A percentile compares a stretch with the other conserved stretches of the same genome.
phyloP scores from a whole-genome alignment of 1,140 invertebrate species.

The Maniola jurtina region DNA sequence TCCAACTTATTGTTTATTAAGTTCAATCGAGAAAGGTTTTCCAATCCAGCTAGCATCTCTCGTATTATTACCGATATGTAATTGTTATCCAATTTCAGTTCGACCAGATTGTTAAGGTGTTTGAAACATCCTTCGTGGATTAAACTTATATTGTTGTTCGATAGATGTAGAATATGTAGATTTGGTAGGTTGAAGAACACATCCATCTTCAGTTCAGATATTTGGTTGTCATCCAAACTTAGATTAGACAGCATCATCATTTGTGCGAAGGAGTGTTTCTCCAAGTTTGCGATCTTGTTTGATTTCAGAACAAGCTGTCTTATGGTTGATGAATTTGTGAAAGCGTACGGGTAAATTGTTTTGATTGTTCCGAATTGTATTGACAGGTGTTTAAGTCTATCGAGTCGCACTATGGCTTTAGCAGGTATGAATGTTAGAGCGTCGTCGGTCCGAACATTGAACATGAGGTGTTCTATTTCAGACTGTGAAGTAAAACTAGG shows the following conservation, averaged over 20 bases:
- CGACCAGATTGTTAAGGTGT: conserved; percentile 82
- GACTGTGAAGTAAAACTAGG: conserved; percentile 84
- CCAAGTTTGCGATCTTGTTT: conserved; percentile 83
- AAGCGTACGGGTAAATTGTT: conserved; percentile 83
- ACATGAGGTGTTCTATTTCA: conserved; percentile 82
- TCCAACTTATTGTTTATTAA: conserved; percentile 84
- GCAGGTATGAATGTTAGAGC: conserved; percentile 84
- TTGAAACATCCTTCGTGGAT: conserved; percentile 88
- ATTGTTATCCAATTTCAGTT: conserved; percentile 85
- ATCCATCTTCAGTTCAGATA: conserved; percentile 84
- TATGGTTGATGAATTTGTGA: conserved; percentile 84
- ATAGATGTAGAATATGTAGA: conserved; percentile 82
- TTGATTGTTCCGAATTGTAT: conserved; percentile 86
- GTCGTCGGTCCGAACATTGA: conserved; percentile 84
- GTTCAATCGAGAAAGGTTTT: conserved; percentile 83
- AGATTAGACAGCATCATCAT: conserved; percentile 83
- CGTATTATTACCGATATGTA: conserved; percentile 83
- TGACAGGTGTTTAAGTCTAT: conserved; percentile 82
- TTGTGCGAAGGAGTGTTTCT: conserved; percentile 84
- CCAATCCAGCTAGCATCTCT: conserved; percentile 85
- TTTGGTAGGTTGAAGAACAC: conserved; percentile 85
- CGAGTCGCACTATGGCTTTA: conserved; percentile 82
- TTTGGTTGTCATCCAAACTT: conserved; percentile 85
- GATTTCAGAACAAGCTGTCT: conserved; percentile 83
- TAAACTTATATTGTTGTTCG: conserved; percentile 85